Conservation (phyloP, 2,797 vertebrate genomes). For the Lacerta bilineata region DNA sequence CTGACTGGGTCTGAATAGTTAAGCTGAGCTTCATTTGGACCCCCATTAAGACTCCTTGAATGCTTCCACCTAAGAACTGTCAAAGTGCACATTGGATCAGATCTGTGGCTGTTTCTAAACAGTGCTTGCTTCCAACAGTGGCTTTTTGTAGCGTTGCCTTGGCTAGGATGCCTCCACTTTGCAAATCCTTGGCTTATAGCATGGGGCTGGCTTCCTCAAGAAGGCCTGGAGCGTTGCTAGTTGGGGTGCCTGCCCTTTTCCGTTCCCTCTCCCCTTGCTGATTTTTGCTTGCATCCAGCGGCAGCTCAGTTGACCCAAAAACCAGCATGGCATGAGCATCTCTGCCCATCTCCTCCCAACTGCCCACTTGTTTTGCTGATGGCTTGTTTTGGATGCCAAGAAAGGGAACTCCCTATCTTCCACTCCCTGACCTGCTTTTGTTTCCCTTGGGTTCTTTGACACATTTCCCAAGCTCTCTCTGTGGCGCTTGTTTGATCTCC, state of each 20-base stretch:
- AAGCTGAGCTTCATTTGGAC: constrained; percentile 43
- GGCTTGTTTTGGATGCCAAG: constrained; percentile 14
- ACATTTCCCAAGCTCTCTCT: neutral
- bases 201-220: neutral
- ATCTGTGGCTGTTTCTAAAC: constrained; percentile 35
- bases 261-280: neutral
- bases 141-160: constrained; percentile 27
- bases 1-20: constrained; percentile 4
- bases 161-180: constrained; percentile 22
- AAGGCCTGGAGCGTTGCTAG: neutral
- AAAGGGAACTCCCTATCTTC: neutral
- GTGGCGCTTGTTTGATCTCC: neutral
- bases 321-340: neutral
- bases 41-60: neutral
- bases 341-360: neutral
- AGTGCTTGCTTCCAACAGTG: neutral
- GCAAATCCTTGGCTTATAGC: neutral
- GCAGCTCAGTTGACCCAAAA: constrained; percentile 18
- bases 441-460: neutral
- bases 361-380: neutral
- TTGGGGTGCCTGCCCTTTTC: neutral
- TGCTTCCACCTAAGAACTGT: constrained; percentile 29
- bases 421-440: neutral
- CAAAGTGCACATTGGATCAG: constrained; percentile 8
- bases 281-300: neutral